A percentile compares a stretch with the other conserved stretches of the same genome.
phyloP scores from a whole-genome alignment of 2,113 vertebrate species.

The Thamnaconus septentrionalis region DNA sequence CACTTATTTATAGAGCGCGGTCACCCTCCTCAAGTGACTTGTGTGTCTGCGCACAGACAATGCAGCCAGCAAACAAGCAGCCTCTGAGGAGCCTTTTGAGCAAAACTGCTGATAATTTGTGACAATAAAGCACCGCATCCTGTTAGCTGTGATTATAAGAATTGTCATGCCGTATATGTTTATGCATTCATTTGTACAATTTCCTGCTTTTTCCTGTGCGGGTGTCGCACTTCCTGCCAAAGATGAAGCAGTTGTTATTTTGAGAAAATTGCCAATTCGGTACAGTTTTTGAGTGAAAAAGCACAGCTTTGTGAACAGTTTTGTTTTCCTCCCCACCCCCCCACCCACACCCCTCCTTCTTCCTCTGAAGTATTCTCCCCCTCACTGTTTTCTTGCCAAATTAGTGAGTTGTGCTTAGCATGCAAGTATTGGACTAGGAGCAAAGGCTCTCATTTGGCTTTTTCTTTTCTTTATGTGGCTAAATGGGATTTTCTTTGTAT shows the following conservation, averaged over 20 bases:
- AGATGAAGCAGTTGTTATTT: constrained; percentile 34
- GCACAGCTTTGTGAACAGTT: constrained; percentile 20
- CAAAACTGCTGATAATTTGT: constrained; percentile 50
- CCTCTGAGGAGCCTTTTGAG: constrained; percentile 42
- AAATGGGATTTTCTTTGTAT: neutral
- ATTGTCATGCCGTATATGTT: constrained; percentile 40
- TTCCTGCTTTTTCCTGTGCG: constrained; percentile 30
- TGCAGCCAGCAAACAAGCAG: constrained; percentile 30
- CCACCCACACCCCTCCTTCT: neutral
- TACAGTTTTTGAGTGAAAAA: constrained; percentile 38
- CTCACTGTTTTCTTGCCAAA: constrained; percentile 12
- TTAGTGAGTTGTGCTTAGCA: constrained; percentile 2
- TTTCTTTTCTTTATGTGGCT: constrained; percentile 1
- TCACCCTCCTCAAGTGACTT: constrained; percentile 40
- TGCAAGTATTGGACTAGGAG: constrained; percentile 3
- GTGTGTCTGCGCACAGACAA: constrained; percentile 27
- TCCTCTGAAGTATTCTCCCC: neutral
- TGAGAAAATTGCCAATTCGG: constrained; percentile 27
- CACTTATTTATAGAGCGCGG: constrained; percentile 11
- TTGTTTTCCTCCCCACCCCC: neutral
- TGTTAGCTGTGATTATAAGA: constrained; percentile 37
- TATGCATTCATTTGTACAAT: constrained; percentile 47
- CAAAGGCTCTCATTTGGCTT: constrained; percentile 8
- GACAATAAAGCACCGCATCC: constrained; percentile 35
- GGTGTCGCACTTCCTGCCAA: constrained; percentile 10